Conservation (phyloP, 2,113 vertebrate genomes). For the Charadrius vociferus region DNA sequence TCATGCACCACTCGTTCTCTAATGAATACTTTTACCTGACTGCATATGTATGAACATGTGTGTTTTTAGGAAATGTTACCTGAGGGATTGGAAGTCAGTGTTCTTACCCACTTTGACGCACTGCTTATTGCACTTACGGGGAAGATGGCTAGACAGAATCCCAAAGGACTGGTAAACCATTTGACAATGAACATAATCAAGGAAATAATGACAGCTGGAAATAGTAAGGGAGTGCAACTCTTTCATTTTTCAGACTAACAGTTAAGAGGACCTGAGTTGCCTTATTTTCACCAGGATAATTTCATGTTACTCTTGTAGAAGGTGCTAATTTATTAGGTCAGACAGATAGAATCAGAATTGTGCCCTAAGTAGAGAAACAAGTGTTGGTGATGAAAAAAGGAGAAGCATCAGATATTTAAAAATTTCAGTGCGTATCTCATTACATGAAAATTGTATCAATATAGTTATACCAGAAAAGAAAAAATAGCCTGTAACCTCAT, state of each 20-base stretch:
- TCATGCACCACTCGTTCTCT: background rate
- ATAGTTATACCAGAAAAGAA: background rate
- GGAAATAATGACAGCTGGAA: background rate
- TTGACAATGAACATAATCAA: background rate
- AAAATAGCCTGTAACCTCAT: background rate
- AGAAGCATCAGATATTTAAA: background rate
- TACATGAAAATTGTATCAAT: background rate
- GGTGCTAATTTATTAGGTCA: background rate
- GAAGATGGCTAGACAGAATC: background rate
- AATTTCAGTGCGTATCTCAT: background rate
- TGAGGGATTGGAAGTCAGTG: background rate
- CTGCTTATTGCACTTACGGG: background rate
- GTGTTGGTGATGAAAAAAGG: background rate
- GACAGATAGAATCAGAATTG: background rate
- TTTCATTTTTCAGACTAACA: background rate
- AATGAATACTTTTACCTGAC: background rate
- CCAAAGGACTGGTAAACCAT: background rate
- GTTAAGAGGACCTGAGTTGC: background rate
- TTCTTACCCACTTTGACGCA: background rate
- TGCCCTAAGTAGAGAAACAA: background rate
- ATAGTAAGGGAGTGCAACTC: background rate
- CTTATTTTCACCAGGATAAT: background rate
- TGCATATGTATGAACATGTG: background rate
- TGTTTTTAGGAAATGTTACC: background rate
- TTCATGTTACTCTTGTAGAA: background rate